Evolutionary conservation across 2,888 invertebrate genomes (phyloP).

Genomic region (Eledone cirrhosa): DNA sequence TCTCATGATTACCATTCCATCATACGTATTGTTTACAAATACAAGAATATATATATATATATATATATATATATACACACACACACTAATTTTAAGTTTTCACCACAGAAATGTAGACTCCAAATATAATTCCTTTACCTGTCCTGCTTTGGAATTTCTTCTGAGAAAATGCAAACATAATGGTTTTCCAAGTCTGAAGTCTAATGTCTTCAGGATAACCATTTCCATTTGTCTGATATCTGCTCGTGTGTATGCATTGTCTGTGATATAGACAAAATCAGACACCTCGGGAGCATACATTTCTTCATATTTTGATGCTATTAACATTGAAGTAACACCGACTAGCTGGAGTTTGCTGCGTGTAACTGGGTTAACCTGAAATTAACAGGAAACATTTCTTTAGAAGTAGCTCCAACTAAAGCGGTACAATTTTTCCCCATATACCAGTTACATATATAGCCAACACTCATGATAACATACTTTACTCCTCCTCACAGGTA

Average conservation of each 20-base stretch:
- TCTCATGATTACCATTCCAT: too few relatives aligned
- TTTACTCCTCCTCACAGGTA: too few relatives aligned
- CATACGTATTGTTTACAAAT: too few relatives aligned
- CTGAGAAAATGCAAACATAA: conserved; percentile 88
- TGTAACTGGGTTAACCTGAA: conserved; percentile 69
- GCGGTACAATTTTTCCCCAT: too few relatives aligned
- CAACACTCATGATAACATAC: too few relatives aligned
- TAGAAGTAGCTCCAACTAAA: too few relatives aligned
- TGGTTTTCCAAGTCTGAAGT: conserved; percentile 86
- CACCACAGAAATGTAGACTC: neutral
- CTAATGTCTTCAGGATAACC: conserved; percentile 78
- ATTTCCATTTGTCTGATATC: conserved; percentile 87
- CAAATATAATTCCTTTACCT: conserved; percentile 65
- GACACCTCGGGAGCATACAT: conserved; percentile 85
- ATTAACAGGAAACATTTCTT: too few relatives aligned
- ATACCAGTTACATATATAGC: too few relatives aligned
- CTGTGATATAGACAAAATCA: conserved; percentile 92
- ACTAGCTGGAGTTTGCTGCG: conserved; percentile 84
- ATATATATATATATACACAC: too few relatives aligned
- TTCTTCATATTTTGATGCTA: conserved; percentile 96
- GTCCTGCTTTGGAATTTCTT: conserved; percentile 71
- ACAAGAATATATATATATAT: too few relatives aligned
- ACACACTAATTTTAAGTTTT: too few relatives aligned
- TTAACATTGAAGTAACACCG: conserved; percentile 87
- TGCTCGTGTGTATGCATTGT: conserved; percentile 81